Evolutionary conservation across 2,113 vertebrate species (phyloP), one percentile per base, ranked within the genome.

Genomic region (Notechis scutatus): DNA sequence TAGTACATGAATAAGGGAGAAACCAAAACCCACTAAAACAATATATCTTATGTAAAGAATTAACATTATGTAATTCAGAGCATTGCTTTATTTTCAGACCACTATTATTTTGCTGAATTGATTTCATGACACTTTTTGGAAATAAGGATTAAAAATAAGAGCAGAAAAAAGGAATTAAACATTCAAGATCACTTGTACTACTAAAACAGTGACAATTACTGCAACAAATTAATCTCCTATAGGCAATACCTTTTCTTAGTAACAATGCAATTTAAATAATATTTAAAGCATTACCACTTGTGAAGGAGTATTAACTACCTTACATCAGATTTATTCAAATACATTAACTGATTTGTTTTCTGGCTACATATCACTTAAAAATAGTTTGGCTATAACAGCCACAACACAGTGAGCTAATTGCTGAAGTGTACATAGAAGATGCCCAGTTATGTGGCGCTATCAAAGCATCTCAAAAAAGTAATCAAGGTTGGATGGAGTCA

Each of bases 371-470:
- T 85, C n/a, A 87, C 86, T 23, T 89, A 26, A 11, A 87, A 86
- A 92, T 21, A 88, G 52, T 94, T 39, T 94, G 93, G 56, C 93
- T 87, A 87, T 81, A 96, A 92, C 88, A 96, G 92, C 42, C 90
- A 90, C 54, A 94, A 91, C 85, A 93, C 87, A 69, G 0, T 92
- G n/a, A 94, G 24, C 26, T 90, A 81, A 55, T 45, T 91, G 45
- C 61, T 57, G 23, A 87, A 86, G 56, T 18, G 34, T 20, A 54
- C 7, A 81, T 21, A 81, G 74, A 74, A 74, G n/a, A 81, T 21
- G 10, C 39, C 34, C 34, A 21, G 34, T 81, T 81, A 42, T 39
- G 2, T 42, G 34, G 34, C 34, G 21, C 34, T 39, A 42, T 81
- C 34, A 81, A 81, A 21, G 5, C 34, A 81, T 42, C 74, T 81